Evolutionary conservation across 2,888 invertebrate species (phyloP).

Genomic region (Eupithecia abbreviata): DNA sequence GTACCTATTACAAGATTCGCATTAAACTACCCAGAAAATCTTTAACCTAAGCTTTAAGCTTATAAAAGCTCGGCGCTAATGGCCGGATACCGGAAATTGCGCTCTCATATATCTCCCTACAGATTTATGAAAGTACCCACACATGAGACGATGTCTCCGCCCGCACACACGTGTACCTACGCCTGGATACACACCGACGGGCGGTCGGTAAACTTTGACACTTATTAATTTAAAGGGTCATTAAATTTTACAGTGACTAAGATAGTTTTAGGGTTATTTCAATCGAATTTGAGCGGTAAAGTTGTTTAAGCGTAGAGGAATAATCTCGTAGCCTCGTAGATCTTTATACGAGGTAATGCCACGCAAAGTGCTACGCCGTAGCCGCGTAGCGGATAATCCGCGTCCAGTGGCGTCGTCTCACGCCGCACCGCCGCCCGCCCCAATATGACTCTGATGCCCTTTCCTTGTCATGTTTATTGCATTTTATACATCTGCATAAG

Average conservation of each 20-base stretch:
- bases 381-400: slow-evolving; percentile 77
- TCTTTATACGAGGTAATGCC: slow-evolving; percentile 56
- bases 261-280: slow-evolving; percentile 47
- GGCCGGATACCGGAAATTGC: slow-evolving; percentile 96
- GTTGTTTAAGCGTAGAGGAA: slow-evolving; percentile 34
- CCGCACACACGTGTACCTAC: slow-evolving; percentile 54
- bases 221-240: slow-evolving; percentile 80
- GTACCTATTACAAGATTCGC: slow-evolving; percentile 84
- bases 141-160: slow-evolving; percentile 82
- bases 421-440: slow-evolving; percentile 60
- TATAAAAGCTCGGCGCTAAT: slow-evolving; percentile 88
- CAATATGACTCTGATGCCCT: slow-evolving; percentile 73
- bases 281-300: slow-evolving; percentile 39
- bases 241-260: slow-evolving; percentile 69
- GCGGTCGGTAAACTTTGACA: slow-evolving; percentile 73
- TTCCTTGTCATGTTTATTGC: slow-evolving; percentile 77
- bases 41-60: slow-evolving; percentile 86
- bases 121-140: slow-evolving; percentile 94
- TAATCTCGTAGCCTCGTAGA: slow-evolving; percentile 40
- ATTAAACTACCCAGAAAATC: slow-evolving; percentile 85
- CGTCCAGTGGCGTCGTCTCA: slow-evolving; percentile 76
- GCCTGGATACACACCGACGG: slow-evolving; percentile 54
- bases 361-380: slow-evolving; percentile 73
- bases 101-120: slow-evolving; percentile 94
- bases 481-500: slow-evolving; percentile 66